Conservation (phyloP, 2,797 vertebrate species). For the Ceyx erithaca region DNA sequence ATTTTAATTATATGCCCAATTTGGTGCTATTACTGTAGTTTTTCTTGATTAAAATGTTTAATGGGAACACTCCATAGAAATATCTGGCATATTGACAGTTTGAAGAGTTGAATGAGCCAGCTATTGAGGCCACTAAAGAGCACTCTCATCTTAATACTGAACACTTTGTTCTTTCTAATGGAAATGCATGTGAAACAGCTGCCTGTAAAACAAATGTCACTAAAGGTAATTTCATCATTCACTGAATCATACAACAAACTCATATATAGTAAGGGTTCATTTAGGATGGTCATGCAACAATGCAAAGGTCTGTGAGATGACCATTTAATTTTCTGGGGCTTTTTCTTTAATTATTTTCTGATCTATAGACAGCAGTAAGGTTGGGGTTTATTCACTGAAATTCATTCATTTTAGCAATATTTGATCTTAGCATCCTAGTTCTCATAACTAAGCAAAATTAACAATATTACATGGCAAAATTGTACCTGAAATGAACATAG, state of each 20-base stretch:
- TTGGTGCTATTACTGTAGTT: constrained; percentile 51
- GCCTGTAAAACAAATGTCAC: background rate
- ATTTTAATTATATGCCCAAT: constrained; percentile 69
- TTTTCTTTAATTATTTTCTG: background rate
- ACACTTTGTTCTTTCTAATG: constrained; percentile 27
- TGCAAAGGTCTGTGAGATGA: background rate
- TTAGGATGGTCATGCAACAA: background rate
- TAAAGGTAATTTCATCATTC: background rate
- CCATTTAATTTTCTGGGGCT: background rate
- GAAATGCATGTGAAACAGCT: background rate
- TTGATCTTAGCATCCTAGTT: background rate
- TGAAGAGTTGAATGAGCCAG: constrained; percentile 49
- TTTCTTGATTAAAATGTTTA: constrained; percentile 66
- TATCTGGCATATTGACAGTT: constrained; percentile 62
- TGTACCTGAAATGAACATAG: background rate
- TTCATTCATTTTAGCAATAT: background rate
- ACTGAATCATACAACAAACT: background rate
- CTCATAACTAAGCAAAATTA: background rate
- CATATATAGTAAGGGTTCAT: background rate
- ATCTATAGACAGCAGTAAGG: background rate
- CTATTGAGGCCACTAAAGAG: constrained; percentile 31
- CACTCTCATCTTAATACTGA: constrained; percentile 30
- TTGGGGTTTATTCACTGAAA: background rate
- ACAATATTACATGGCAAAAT: background rate
- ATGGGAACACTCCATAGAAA: constrained; percentile 41